These are phyloP conservation scores for Amblyjoppa fuscipennis DNA, from an alignment of 2,888 invertebrate genomes.

Conservation along the genomic window DNA sequence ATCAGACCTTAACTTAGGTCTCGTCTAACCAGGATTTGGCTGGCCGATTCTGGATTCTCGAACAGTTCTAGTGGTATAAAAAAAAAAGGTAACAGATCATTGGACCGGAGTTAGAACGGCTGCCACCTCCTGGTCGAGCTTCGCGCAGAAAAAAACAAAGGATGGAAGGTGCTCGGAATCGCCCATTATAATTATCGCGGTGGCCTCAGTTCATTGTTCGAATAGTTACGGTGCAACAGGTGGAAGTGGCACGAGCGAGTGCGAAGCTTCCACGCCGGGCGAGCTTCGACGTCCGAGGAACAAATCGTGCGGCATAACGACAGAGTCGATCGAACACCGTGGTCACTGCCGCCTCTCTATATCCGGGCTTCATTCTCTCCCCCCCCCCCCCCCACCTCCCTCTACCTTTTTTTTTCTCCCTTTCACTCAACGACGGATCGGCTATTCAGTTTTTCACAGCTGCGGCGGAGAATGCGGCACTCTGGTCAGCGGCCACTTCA, in stretches of 20 bases:
- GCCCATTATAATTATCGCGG: conserved; percentile 77
- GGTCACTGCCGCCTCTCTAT: conserved; percentile 27
- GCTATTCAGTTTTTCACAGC: conserved; percentile 56
- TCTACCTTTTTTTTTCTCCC: not conserved
- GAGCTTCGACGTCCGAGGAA: conserved; percentile 69
- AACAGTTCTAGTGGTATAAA: not conserved
- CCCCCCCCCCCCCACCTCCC: not conserved
- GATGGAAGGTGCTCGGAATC: conserved; percentile 65
- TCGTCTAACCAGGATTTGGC: too few species aligned
- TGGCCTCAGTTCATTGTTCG: conserved; percentile 59
- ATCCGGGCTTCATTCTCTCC: conserved; percentile 4
- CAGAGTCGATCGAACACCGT: conserved; percentile 71
- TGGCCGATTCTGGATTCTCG: not conserved
- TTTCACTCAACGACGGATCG: conserved; percentile 40
- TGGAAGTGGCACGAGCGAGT: conserved; percentile 66
- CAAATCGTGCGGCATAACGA: conserved; percentile 80
- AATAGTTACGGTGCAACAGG: conserved; percentile 76
- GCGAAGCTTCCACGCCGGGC: conserved; percentile 55
- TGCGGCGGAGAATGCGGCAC: conserved; percentile 13
- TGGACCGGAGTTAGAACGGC: conserved; percentile 11
- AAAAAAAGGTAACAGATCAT: not conserved
- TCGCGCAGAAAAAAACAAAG: conserved; percentile 13
- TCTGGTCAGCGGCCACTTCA: conserved; percentile 28
- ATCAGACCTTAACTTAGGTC: too few species aligned
- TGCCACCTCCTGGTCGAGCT: not conserved